Conservation (phyloP, 2,888 invertebrate species). For the Drosophila nigricruria region DNA sequence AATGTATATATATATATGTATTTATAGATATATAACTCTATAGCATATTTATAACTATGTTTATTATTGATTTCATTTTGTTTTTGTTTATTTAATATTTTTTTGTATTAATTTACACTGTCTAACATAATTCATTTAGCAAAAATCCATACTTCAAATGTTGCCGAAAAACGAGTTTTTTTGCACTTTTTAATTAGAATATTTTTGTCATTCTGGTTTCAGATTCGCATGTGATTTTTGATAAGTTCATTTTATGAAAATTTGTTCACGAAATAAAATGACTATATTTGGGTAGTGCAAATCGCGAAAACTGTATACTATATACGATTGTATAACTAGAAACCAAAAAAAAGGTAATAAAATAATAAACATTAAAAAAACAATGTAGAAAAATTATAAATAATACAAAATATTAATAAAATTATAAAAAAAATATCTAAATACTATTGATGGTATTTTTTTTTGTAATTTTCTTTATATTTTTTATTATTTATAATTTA, state of each 20-base stretch:
- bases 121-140: neutral
- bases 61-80: slow-evolving; percentile 10
- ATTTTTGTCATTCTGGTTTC: neutral
- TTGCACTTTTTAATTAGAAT: slow-evolving; percentile 2
- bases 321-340: no score
- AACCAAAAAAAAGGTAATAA: no score
- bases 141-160: neutral
- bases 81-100: neutral
- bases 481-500: no score
- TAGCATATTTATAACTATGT: neutral
- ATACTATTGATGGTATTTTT: no score
- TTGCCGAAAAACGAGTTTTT: slow-evolving; percentile 4
- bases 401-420: no score
- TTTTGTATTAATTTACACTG: neutral
- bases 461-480: no score
- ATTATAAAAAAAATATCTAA: no score
- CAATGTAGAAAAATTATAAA: no score
- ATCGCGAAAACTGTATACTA: neutral
- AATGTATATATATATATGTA: neutral
- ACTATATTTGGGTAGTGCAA: neutral
- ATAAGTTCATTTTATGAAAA: neutral
- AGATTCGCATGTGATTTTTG: neutral
- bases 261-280: neutral
- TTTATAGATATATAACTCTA: neutral
- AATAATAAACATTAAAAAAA: no score